Conservation (phyloP, 2,888 invertebrate genomes). For the Caradrina kadenii region DNA sequence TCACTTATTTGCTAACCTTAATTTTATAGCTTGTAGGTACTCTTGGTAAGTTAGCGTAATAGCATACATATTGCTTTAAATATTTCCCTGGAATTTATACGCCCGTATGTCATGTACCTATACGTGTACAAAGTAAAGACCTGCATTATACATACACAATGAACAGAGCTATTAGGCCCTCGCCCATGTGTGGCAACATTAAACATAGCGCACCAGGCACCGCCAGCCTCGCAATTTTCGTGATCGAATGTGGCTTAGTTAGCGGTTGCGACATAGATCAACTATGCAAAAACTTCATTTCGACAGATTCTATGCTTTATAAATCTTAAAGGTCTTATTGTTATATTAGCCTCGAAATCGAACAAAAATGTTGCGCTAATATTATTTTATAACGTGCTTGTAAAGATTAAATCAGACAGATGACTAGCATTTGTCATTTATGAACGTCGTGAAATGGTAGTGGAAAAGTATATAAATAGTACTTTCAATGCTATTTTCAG, state of each 20-base stretch:
- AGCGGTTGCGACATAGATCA: slow-evolving; percentile 73
- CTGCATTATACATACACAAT: slow-evolving; percentile 36
- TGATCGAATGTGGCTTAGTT: slow-evolving; percentile 74
- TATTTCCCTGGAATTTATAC: background rate
- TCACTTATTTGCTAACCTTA: background rate
- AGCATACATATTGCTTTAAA: background rate
- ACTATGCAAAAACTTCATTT: slow-evolving; percentile 55
- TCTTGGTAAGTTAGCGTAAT: too few relatives aligned
- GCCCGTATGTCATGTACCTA: background rate
- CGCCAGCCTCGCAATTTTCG: slow-evolving; percentile 76
- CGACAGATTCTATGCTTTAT: slow-evolving; percentile 44
- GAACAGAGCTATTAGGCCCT: slow-evolving; percentile 40
- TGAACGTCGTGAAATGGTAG: slow-evolving; percentile 16
- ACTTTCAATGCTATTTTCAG: slow-evolving; percentile 15
- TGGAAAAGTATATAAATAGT: slow-evolving; percentile 13
- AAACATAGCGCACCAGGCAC: slow-evolving; percentile 73
- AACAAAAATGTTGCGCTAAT: slow-evolving; percentile 8
- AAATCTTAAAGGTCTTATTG: slow-evolving; percentile 26
- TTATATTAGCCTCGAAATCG: slow-evolving; percentile 6
- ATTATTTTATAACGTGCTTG: slow-evolving; percentile 4
- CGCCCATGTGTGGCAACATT: slow-evolving; percentile 71
- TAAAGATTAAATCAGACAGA: slow-evolving; percentile 10
- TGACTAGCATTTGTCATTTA: slow-evolving; percentile 19
- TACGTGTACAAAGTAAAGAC: slow-evolving; percentile 5
- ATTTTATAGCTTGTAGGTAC: background rate